These are phyloP conservation scores for Aphis craccivora DNA, from an alignment of 1,140 invertebrate species.

Conservation along the genomic window DNA sequence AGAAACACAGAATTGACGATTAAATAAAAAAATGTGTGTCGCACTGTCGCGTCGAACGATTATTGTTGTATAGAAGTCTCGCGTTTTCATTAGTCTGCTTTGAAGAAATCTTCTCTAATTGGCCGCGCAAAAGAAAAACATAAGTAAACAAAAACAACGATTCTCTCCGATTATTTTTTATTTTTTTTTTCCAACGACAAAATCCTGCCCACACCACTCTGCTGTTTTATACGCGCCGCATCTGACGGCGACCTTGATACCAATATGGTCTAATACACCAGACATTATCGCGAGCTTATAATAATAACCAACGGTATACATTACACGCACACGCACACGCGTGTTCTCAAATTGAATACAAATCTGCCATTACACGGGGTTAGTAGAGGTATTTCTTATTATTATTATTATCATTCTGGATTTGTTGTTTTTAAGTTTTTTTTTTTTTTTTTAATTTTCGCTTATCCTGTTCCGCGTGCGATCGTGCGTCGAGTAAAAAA, in stretches of 20 bases:
- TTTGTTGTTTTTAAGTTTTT: background rate
- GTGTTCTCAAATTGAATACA: background rate
- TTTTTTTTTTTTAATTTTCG: background rate
- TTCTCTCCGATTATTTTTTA: background rate
- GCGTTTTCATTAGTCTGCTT: background rate
- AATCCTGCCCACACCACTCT: background rate
- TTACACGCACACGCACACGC: background rate
- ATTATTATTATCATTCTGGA: background rate
- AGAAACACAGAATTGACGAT: background rate
- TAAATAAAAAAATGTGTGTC: background rate
- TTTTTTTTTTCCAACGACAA: background rate
- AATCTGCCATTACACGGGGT: background rate
- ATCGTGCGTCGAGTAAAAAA: background rate
- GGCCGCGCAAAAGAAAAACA: background rate
- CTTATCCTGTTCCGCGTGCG: background rate
- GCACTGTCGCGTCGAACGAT: background rate
- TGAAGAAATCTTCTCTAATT: background rate
- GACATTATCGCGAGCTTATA: background rate
- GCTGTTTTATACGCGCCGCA: background rate
- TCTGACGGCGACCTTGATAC: slow-evolving; percentile 11
- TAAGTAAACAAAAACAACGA: slow-evolving; percentile 9
- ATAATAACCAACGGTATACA: background rate
- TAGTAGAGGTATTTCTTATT: background rate
- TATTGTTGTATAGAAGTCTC: background rate
- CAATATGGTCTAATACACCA: slow-evolving; percentile 15